phyloP scores from a whole-genome alignment of 64 coral and sea anemone species.

The Montipora sp. region DNA sequence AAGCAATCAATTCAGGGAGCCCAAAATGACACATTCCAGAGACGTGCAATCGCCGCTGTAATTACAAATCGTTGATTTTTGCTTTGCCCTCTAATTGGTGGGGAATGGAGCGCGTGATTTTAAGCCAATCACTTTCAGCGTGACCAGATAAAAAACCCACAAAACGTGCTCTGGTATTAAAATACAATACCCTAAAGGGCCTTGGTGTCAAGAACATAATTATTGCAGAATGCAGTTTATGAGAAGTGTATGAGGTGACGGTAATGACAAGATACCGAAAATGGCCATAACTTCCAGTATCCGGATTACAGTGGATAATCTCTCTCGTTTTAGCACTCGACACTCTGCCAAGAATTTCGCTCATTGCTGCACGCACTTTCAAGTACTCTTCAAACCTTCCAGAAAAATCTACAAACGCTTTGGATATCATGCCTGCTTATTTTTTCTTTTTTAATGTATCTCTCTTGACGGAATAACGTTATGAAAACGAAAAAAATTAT shows the following conservation, averaged over 20 bases:
- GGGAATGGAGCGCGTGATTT: too few relatives aligned
- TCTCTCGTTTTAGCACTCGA: background rate
- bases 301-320: background rate
- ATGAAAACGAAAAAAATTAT: too few relatives aligned
- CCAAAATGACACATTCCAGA: too few relatives aligned
- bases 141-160: background rate
- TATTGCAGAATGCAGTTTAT: background rate
- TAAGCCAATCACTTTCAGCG: too few relatives aligned
- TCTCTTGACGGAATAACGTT: too few relatives aligned
- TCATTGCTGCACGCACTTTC: background rate
- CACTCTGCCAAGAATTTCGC: background rate
- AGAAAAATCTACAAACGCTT: background rate
- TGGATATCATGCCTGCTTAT: background rate
- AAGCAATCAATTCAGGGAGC: too few relatives aligned
- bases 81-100: too few relatives aligned
- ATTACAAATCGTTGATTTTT: too few relatives aligned
- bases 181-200: background rate
- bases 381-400: background rate
- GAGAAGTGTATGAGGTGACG: background rate
- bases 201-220: conserved; percentile 4
- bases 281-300: background rate
- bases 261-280: background rate
- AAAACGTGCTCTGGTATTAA: background rate
- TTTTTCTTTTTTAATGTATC: too few relatives aligned
- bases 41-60: too few relatives aligned